Conservation (phyloP, 2,113 vertebrate species). For the Dolichallabes microphthalmus region DNA sequence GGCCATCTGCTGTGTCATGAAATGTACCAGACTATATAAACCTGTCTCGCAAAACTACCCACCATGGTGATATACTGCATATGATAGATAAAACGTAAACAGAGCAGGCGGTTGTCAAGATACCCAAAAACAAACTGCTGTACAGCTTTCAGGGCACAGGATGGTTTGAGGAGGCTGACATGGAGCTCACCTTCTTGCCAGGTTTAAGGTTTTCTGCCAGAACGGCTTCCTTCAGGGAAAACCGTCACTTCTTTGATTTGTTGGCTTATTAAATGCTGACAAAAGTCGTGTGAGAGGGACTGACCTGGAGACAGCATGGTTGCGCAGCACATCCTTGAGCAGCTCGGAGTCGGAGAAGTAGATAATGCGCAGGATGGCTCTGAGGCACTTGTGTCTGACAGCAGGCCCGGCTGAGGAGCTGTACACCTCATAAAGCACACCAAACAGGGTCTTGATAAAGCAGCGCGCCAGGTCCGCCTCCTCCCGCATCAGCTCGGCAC, state of each 20-base stretch:
- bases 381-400: slow-evolving; percentile 99
- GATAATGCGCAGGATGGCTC: slow-evolving; percentile 99
- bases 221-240: no score
- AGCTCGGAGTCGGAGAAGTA: slow-evolving; percentile 99
- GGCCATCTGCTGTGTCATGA: no score
- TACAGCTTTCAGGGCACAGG: not conserved
- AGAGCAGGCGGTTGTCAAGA: not conserved
- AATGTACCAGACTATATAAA: no score
- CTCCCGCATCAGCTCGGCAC: slow-evolving; percentile 98
- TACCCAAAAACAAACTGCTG: not conserved
- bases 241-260: not conserved
- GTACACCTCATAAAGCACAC: slow-evolving; percentile 99
- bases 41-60: no score
- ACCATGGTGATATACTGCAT: no score
- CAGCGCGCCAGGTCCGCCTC: slow-evolving; percentile 97
- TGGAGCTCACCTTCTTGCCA: not conserved
- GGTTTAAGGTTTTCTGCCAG: not conserved
- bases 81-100: not conserved
- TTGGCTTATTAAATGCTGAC: not conserved
- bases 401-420: slow-evolving; percentile 98
- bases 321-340: slow-evolving; percentile 97
- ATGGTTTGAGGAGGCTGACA: not conserved
- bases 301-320: slow-evolving; percentile 98
- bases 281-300: not conserved
- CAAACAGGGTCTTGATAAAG: slow-evolving; percentile 98